Base-by-base conservation (phyloP, 2,888 invertebrate species). In the Troides oblongomaculatus region DNA sequence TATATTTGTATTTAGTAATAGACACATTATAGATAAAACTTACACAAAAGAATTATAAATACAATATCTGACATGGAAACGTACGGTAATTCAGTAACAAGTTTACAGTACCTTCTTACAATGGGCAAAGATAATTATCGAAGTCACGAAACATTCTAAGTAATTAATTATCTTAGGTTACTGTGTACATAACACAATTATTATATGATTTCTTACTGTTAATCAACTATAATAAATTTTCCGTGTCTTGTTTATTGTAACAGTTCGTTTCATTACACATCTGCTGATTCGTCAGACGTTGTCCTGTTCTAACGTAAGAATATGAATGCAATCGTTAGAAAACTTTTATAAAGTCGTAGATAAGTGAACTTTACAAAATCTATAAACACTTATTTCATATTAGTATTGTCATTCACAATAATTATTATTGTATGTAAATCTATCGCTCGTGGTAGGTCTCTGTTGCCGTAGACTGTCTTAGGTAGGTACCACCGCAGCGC, bases 101-200 rank as follows among this genome's bases (percentile, higher is more conserved):
- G 62, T 21, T 53, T 63, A 56, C 43, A 66, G 56, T 70, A 62
- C 53, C 62, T 63, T 59, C 59, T 17, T 17, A 67, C 63, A 67
- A 67, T 71, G 61, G 64, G 25, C 58, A 36, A 64, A 64, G 67
- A 50, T 77, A 76, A 75, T 76, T 68, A 70, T 72, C 64, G 25
- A 61, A 70, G 74, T 76, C 84, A 84, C 81, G 83, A 84, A 81
- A 75, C 76, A 77, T 80, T 79, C 80, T 77, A 75, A 69, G 77
- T 78, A 81, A 81, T 80, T 78, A 74, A 75, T 78, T 77, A 78
- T 68, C 64, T 82, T 77, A 79, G 69, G 69, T 71, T 66, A 74
- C 72, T 74, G 70, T 75, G 79, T 79, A 77, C 72, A 72, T 72
- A 74, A 73, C 72, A 75, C 43, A 65, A 59, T 68, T 60, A 46